Evolutionary conservation across 2,113 vertebrate genomes (phyloP), one percentile per base, ranked within the genome.

Genomic region (Scophthalmus maximus): DNA sequence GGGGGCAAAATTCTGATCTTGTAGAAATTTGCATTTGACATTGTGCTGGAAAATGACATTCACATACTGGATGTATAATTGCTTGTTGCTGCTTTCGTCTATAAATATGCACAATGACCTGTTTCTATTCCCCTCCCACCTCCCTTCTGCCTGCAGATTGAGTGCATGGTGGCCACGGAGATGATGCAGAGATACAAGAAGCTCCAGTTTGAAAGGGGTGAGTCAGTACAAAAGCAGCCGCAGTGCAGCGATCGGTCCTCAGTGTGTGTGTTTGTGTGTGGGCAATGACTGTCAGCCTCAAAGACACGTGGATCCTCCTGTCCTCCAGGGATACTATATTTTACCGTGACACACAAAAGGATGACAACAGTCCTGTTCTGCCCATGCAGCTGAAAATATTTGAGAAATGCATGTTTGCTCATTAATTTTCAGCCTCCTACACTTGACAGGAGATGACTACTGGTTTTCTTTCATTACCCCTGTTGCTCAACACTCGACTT

Each of bases 121-220:
- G 68, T 66, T 70, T 44, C 69, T 73, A n/a, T n/a, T 73, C 76
- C 56, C 20, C 55, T 59, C 61, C 55, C 65, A 25, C 56, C 32
- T 58, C 56, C 40, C 40, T 27, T 27, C 65, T 74, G 64, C 66
- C 55, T 74, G 65, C 44, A 99, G 98, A 99, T 99, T 58, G 98
- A 99, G 87, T 97, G 95, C 89, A 96, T 99, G 95, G 98, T 99
- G 82, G 95, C 96, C 0, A 92, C 95, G 15, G 96, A 98, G 85
- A 95, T 97, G 80, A 98, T 99, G 97, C 97, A 99, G 89, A 95
- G 93, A 81, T 98, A 99, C 80, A 97, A 95, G 90, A 97, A 96
- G 91, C 95, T 99, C 18, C 98, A 97, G 64, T 99, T 99, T 90
- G 97, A 99, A 93, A 94, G 95, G 93, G 98, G 98, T 98, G 93